Percentiles rank a stretch among this genome's conserved stretches.
phyloP scores from a whole-genome alignment of 2,797 vertebrate species.

The Chelidonichthys spinosus region DNA sequence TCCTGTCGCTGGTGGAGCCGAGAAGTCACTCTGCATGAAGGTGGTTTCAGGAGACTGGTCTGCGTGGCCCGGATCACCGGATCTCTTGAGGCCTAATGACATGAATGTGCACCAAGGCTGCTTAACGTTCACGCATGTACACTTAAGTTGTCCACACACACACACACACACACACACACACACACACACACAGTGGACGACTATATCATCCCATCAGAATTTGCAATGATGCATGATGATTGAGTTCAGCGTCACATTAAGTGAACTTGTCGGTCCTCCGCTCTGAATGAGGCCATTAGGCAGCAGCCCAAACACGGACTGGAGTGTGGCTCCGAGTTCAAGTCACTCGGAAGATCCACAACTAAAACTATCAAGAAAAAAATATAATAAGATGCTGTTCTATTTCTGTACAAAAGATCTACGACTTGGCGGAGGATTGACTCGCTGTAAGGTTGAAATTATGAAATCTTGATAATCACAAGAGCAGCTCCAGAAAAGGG shows the following conservation, averaged over 20 bases:
- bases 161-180: conserved; percentile 41
- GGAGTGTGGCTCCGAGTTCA: neutral
- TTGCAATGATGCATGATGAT: conserved; percentile 69
- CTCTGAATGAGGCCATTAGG: conserved; percentile 67
- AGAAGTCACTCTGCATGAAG: conserved; percentile 80
- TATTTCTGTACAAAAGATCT: conserved; percentile 13
- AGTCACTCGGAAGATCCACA: conserved; percentile 1
- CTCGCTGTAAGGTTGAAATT: conserved; percentile 8
- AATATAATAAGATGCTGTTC: neutral
- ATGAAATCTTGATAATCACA: conserved; percentile 50
- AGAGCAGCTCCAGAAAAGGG: conserved; percentile 38
- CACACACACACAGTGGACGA: conserved; percentile 15
- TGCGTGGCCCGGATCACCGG: neutral
- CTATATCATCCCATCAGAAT: conserved; percentile 56
- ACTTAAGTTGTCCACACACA: conserved; percentile 47
- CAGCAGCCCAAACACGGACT: conserved; percentile 53
- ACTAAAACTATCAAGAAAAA: neutral
- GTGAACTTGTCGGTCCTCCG: conserved; percentile 60
- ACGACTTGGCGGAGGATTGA: conserved; percentile 40
- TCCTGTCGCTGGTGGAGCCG: conserved; percentile 69
- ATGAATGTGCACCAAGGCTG: conserved; percentile 68
- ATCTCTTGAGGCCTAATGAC: conserved; percentile 66
- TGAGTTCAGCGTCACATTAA: conserved; percentile 80
- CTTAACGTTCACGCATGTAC: conserved; percentile 59
- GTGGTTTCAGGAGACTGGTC: conserved; percentile 71